Evolutionary conservation across 2,888 invertebrate species (phyloP).

Genomic region (Machimus atricapillus): DNA sequence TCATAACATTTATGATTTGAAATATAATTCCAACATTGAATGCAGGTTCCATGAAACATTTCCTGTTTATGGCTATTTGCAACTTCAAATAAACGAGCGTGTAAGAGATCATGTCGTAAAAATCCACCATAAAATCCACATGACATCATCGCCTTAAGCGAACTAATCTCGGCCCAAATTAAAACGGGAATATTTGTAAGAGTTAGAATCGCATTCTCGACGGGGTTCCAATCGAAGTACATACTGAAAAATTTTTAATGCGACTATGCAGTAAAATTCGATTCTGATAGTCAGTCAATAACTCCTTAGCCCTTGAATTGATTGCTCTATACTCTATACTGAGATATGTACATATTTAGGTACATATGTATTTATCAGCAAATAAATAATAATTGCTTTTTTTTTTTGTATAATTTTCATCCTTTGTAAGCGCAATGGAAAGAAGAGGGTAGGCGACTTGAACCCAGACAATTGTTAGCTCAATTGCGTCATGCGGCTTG

Average conservation of each 20-base stretch:
- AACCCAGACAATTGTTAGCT: background rate
- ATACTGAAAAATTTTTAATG: background rate
- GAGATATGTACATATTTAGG: too few species aligned
- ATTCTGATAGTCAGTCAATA: background rate
- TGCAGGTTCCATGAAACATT: background rate
- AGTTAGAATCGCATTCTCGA: background rate
- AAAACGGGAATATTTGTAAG: background rate
- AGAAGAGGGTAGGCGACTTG: background rate
- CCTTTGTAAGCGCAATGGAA: background rate
- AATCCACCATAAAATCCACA: background rate
- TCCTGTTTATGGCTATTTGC: background rate
- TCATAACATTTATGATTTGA: background rate
- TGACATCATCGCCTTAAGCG: background rate
- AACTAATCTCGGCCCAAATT: background rate
- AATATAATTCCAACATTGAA: background rate
- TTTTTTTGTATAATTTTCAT: background rate
- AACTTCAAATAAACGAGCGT: background rate
- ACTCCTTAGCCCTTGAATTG: background rate
- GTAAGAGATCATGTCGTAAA: background rate
- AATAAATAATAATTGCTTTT: background rate
- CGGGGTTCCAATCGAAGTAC: background rate
- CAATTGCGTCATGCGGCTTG: background rate
- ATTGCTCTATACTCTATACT: too few species aligned
- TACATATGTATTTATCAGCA: background rate
- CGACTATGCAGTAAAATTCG: background rate